A percentile compares a stretch with the other conserved stretches of the same genome.
Conservation (phyloP, 2,797 vertebrate species). For the Mormyrops boulengeri region DNA sequence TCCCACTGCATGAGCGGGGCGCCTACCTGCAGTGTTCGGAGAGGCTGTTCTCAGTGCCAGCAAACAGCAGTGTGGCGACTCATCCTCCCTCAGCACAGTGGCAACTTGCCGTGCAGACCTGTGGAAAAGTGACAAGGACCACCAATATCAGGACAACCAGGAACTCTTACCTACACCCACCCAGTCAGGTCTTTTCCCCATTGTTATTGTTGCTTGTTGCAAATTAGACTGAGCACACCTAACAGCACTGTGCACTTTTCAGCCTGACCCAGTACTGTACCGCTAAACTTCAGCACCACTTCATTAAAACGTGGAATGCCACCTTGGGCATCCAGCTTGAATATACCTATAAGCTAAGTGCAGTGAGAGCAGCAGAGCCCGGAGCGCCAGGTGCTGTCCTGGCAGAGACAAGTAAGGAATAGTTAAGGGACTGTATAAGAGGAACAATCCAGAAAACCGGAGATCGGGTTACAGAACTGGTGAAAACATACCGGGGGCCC, state of each 20-base stretch:
- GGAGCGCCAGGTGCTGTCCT: background rate
- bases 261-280: background rate
- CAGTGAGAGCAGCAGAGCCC: background rate
- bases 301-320: background rate
- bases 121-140: background rate
- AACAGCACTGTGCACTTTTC: background rate
- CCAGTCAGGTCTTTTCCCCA: background rate
- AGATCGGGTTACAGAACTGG: slow-evolving; percentile 3
- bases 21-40: slow-evolving; percentile 8
- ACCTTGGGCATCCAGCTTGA: background rate
- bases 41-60: slow-evolving; percentile 1
- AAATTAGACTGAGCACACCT: background rate
- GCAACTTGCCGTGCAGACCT: background rate
- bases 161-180: background rate
- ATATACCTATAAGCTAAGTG: background rate
- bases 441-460: slow-evolving; percentile 4
- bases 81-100: background rate
- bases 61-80: background rate
- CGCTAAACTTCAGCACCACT: background rate
- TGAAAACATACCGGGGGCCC: background rate
- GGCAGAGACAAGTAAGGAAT: background rate
- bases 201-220: background rate
- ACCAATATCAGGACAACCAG: background rate
- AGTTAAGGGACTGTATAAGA: background rate
- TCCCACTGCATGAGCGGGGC: background rate